These are phyloP conservation scores for Cichladusa arquata DNA, from an alignment of 2,113 vertebrate species.

Conservation along the genomic window DNA sequence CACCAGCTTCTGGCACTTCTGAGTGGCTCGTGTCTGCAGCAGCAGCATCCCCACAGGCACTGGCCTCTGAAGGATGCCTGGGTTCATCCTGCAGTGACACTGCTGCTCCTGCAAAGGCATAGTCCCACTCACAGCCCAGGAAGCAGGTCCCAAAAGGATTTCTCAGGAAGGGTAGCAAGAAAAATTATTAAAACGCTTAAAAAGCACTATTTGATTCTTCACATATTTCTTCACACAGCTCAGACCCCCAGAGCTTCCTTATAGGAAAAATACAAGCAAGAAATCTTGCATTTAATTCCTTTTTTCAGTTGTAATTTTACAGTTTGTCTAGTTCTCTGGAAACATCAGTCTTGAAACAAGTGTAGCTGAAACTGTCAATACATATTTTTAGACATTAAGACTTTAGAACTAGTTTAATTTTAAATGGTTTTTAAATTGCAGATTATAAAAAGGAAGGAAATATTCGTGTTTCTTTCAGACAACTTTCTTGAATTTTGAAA, in stretches of 20 bases:
- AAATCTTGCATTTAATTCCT: neutral
- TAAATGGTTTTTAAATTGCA: neutral
- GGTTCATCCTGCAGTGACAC: neutral
- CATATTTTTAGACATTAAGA: neutral
- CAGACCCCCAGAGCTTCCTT: neutral
- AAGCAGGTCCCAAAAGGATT: neutral
- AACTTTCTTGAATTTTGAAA: neutral
- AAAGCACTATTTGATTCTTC: neutral
- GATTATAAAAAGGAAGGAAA: neutral
- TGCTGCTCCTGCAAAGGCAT: fast-evolving
- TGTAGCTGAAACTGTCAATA: neutral
- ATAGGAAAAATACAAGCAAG: neutral
- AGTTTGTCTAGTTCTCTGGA: neutral
- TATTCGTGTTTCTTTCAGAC: neutral
- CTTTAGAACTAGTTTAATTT: conserved; percentile 7
- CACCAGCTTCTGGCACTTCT: neutral
- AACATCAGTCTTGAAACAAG: neutral
- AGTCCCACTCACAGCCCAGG: neutral
- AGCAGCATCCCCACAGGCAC: neutral
- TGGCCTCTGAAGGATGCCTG: neutral
- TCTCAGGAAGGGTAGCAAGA: neutral
- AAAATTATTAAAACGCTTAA: neutral
- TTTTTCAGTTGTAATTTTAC: neutral
- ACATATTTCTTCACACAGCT: neutral
- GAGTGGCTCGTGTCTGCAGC: fast-evolving